Percentiles rank a stretch among this genome's conserved stretches.
Conservation (phyloP, 2,113 vertebrate species). For the Rhodinocichla rosea region DNA sequence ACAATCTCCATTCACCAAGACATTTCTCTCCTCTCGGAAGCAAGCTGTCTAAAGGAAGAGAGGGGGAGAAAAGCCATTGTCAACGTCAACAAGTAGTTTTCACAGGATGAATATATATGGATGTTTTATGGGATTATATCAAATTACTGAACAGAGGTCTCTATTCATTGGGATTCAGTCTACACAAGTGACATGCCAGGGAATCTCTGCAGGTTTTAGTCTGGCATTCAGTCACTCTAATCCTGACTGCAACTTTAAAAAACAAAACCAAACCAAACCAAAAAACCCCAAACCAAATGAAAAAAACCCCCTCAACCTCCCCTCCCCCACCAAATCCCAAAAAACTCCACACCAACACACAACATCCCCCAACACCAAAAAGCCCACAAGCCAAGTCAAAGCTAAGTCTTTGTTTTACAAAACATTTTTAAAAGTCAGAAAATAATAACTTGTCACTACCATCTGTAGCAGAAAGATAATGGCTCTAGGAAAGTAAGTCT, state of each 20-base stretch:
- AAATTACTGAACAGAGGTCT: conserved; percentile 33
- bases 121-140: conserved; percentile 43
- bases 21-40: conserved; percentile 93
- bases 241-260: not conserved
- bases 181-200: not conserved
- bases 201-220: not conserved
- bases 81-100: conserved; percentile 7
- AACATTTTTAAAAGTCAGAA: not conserved
- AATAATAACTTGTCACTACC: not conserved
- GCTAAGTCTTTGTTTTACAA: not conserved
- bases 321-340: not conserved
- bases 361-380: not conserved
- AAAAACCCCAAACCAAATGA: not conserved
- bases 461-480: not conserved
- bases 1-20: conserved; percentile 94
- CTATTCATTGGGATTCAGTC: conserved; percentile 11
- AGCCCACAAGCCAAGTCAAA: not conserved
- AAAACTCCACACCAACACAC: not conserved
- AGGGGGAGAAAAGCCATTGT: not conserved
- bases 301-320: not conserved
- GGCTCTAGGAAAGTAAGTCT: not conserved
- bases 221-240: conserved; percentile 20
- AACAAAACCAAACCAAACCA: not conserved
- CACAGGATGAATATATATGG: conserved; percentile 26
- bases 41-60: conserved; percentile 85